Evolutionary conservation across 2,888 invertebrate species (phyloP).

Genomic region (Drosophila colorata): DNA sequence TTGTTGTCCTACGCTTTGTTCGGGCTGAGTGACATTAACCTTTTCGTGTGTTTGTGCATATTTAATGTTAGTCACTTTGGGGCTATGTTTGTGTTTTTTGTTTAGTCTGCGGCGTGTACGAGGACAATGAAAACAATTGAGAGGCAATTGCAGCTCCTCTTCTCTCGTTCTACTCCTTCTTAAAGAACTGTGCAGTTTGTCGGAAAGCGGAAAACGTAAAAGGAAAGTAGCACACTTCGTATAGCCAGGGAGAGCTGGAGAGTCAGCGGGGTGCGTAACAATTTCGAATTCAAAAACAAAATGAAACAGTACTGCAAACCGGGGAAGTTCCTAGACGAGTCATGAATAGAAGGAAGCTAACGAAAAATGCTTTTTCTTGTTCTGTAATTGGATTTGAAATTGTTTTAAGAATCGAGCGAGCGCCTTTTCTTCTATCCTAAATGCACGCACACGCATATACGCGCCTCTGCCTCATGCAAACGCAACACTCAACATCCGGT

Average conservation of each 20-base stretch:
- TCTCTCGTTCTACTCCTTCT: not conserved
- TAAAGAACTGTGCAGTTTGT: slow-evolving; percentile 33
- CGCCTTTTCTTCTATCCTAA: slow-evolving; percentile 38
- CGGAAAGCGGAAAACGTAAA: slow-evolving; percentile 36
- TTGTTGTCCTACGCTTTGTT: slow-evolving; percentile 14
- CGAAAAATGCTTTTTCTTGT: slow-evolving; percentile 72
- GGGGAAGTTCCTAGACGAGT: slow-evolving; percentile 16
- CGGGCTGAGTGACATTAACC: slow-evolving; percentile 46
- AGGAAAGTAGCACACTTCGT: slow-evolving; percentile 49
- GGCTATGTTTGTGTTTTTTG: slow-evolving; percentile 58
- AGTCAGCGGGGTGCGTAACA: slow-evolving; percentile 58
- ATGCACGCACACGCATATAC: slow-evolving; percentile 38
- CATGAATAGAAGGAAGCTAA: slow-evolving; percentile 55
- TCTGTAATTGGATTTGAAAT: slow-evolving; percentile 78
- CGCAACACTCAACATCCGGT: slow-evolving; percentile 74
- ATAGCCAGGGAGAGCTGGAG: not conserved
- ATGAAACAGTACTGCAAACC: slow-evolving; percentile 43
- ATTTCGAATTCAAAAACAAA: slow-evolving; percentile 68
- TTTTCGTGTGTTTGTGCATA: slow-evolving; percentile 64
- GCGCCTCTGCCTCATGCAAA: slow-evolving; percentile 39
- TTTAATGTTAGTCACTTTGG: slow-evolving; percentile 61
- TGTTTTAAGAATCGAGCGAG: slow-evolving; percentile 67
- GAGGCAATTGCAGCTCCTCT: slow-evolving; percentile 18
- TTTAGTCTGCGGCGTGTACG: slow-evolving; percentile 18
- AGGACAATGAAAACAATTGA: not conserved